Evolutionary conservation across 2,888 invertebrate genomes (phyloP), one percentile per base, ranked within the genome.

Genomic region (Torymus auratus): DNA sequence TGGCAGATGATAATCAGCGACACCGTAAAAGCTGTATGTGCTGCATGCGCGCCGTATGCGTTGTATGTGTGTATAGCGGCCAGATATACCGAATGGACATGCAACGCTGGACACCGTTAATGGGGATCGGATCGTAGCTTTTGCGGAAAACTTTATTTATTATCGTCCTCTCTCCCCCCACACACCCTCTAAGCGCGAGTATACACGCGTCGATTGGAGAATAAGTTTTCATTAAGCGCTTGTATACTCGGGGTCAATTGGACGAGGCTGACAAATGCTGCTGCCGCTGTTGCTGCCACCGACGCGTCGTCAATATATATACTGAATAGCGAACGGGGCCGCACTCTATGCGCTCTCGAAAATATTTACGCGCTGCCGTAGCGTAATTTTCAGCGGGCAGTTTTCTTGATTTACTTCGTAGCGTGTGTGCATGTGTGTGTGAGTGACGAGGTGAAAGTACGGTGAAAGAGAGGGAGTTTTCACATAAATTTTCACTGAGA

Each of bases 1-100:
- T 82, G 82, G 82, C 70, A 69, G 80, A 82, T 82, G 80, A 73
- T 82, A 80, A 82, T 82, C 82, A 61, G 69, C 14, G 80, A 77
- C 82, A 80, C 68, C 68, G 76, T 82, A 82, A 79, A 62, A 72
- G 76, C 61, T 12, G 69, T n/a, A n/a, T 12, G 55, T 23, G 10
- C 20, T n/a, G n/a, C n/a, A n/a, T n/a, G n/a, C 17, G 58, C 52
- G 62, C 23, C n/a, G 23, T 28, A 58, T 17, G 41, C 12, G n/a
- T 14, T 58, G n/a, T 28, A 2, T 28, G 28, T 2, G 3, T 28
- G 28, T 28, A 28, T 28, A 28, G 20, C 20, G 20, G 20, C 20
- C 20, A 20, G 3, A 28, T 28, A 28, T 7, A 28, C 28, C 3
- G 28, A 28, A 28, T 28, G 62, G 61, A 61, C 64, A 68, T 41